Evolutionary conservation across 1,140 invertebrate genomes (phyloP), one percentile per base, ranked within the genome.

Genomic region (Muscidifurax raptorellus): DNA sequence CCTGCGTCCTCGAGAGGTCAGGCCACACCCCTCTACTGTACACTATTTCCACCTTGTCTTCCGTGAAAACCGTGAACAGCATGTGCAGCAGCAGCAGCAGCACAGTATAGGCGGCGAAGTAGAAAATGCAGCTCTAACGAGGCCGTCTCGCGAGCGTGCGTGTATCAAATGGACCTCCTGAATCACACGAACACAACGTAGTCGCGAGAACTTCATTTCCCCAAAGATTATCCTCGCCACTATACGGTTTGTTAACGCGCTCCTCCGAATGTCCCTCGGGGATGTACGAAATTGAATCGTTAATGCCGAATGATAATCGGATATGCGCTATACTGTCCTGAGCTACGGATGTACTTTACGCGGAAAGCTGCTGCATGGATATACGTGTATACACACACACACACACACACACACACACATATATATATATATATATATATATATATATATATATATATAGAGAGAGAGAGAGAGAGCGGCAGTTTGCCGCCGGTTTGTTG

Each of bases 251-350:
- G 82, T 66, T 59, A 64, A 83, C 52, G 52, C 52, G 52, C 22
- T 10, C 4, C 52, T 5, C 52, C 22, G 52, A 22, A 80, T 81
- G 36, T 40, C n/a, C 86, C 77, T 84, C 66, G 7, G 80, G 88
- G 87, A 88, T 89, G 88, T 90, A 89, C 87, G 69, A 85, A 88
- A 90, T 90, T 89, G 88, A 90, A 90, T 89, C 87, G 87, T 89
- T 90, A 88, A 88, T 90, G 77, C 69, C 76, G 86, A 85, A 81
- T 86, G 86, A 85, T 88, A 88, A 85, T 77, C 84, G 64, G 72
- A 36, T 64, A 80, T 59, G 76, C 67, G 83, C 15, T 2, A 13
- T 28, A 12, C 67, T 30, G 66, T n/a, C 22, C 22, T 59, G 52
- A 59, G 52, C n/a, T 59, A 59, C 52, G 52, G 52, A 59, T n/a